Evolutionary conservation across 2,113 vertebrate genomes (phyloP), one percentile per base, ranked within the genome.

Genomic region (Hydropotes inermis): DNA sequence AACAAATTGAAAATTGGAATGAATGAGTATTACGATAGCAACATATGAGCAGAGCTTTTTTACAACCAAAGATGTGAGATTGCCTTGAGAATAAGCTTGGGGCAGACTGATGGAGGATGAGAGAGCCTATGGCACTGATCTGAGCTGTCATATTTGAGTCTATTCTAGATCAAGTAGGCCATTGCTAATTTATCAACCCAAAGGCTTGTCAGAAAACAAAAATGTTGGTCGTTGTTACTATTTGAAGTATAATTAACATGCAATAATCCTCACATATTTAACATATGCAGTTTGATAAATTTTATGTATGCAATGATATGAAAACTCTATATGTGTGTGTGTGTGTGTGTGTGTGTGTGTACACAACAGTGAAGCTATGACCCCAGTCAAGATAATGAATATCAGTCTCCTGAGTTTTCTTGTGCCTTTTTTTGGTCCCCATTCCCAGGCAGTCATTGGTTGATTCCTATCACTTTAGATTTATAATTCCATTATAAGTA

Each of bases 1-100:
- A 94, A 27, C 79, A 86, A 94, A 70, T 27, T 76, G 81, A 92
- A 91, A 96, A 94, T 96, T 54, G 61, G 47, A 96, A 64, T 28
- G 58, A 87, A 79, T 94, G 82, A 47, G 19, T 93, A 55, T 94
- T 87, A 76, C 0, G 85, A 85, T 57, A 96, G 58, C 58, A 85
- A 79, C 58, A 15, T 64, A 47, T 61, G 64, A 97, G 33, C 52
- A 87, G 30, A 61, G 21, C 17, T 85, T 55, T 16, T 21, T 54
- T 84, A 52, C 4, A 94, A 92, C 60, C 92, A 55, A 93, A 86
- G 47, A 58, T 76, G 39, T 76, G 70, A 43, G 39, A 52, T 39
- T 5, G 1, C 19, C 6, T 8, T n/a, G 30, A 47, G 43, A 47
- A n/a, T 79, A 57, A 45, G 14, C 16, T 36, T 88, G 39, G 39